Evolutionary conservation across 2,888 invertebrate species (phyloP).

Genomic region (Metacarcinus magister): DNA sequence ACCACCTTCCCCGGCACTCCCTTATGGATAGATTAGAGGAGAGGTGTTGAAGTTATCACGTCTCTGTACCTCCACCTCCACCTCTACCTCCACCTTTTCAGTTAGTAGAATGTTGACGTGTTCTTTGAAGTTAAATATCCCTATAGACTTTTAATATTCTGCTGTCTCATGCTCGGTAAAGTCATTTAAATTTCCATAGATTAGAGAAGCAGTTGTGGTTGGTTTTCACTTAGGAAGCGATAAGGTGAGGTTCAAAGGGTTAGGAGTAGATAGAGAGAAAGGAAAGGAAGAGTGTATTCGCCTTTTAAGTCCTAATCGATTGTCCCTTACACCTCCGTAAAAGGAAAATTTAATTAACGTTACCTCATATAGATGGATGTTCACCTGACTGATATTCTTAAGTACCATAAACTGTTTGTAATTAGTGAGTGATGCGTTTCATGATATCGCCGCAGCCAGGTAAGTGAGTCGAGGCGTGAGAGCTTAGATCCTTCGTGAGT

Average conservation of each 20-base stretch:
- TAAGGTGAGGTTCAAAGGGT: background rate
- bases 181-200: background rate
- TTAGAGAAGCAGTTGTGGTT: background rate
- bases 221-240: background rate
- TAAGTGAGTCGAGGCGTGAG: background rate
- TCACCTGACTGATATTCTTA: background rate
- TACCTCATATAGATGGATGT: background rate
- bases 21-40: background rate
- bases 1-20: background rate
- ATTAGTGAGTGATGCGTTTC: background rate
- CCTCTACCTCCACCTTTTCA: slow-evolving; percentile 22
- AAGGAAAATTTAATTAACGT: slow-evolving; percentile 1
- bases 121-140: background rate
- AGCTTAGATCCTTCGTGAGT: background rate
- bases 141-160: background rate
- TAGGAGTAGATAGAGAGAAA: background rate
- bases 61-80: background rate
- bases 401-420: background rate
- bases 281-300: background rate
- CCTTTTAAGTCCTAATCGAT: background rate
- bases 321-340: background rate
- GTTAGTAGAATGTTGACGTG: background rate
- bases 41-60: background rate
- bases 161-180: background rate
- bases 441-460: background rate